phyloP scores from a whole-genome alignment of 2,888 invertebrate genomes.

The Lithophane socia region DNA sequence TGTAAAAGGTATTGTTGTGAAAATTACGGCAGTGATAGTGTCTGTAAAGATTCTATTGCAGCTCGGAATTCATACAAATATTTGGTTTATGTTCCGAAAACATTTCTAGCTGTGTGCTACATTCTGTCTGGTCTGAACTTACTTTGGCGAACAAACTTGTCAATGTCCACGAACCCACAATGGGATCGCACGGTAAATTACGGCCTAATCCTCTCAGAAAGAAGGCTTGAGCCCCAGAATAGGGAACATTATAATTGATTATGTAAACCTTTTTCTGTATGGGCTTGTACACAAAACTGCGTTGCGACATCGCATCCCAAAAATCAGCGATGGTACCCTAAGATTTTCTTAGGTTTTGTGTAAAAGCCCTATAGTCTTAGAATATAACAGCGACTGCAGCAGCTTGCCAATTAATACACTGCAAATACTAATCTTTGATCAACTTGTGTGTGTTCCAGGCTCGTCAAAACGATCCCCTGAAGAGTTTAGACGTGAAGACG shows the following conservation, averaged over 20 bases:
- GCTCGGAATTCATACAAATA: neutral
- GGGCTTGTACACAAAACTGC: no score
- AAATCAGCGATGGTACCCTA: no score
- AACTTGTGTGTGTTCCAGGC: slow-evolving; percentile 83
- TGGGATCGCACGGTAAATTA: neutral
- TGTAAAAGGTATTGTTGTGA: neutral
- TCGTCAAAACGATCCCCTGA: slow-evolving; percentile 92
- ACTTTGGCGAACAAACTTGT: neutral
- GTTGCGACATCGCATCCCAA: no score
- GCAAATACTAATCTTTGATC: neutral
- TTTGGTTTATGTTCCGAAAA: neutral
- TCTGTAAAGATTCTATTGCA: neutral
- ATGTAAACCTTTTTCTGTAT: neutral
- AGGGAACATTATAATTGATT: neutral
- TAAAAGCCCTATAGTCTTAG: neutral
- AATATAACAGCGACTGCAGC: neutral
- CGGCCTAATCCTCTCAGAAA: neutral
- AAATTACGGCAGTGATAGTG: neutral
- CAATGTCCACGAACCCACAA: neutral
- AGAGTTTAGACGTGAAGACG: slow-evolving; percentile 92
- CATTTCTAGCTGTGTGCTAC: neutral
- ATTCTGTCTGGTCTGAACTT: neutral
- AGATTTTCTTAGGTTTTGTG: no score
- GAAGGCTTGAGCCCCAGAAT: neutral
- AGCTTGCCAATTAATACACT: neutral